phyloP scores from a whole-genome alignment of 2,113 vertebrate species.

The Talpa occidentalis region DNA sequence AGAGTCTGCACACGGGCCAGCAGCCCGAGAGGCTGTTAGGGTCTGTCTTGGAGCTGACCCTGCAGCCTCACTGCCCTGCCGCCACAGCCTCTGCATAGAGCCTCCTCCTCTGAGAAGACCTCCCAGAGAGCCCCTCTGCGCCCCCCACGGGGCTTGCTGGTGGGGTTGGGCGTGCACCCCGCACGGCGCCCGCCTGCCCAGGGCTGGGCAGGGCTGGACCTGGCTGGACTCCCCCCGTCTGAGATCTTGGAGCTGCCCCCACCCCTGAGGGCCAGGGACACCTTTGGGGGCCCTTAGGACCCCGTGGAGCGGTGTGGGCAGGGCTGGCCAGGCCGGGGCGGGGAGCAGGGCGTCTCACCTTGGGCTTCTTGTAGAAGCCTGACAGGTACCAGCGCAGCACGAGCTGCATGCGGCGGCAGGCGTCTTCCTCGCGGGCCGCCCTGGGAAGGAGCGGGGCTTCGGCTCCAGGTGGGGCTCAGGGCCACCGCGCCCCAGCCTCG shows the following conservation, averaged over 20 bases:
- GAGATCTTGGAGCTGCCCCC: no score
- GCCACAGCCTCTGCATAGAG: not conserved
- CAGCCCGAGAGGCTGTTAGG: not conserved
- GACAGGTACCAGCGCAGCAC: slow-evolving; percentile 96
- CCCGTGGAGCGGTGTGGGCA: rapidly evolving
- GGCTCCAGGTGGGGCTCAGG: rapidly evolving
- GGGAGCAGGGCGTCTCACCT: slow-evolving; percentile 89
- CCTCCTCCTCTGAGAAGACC: not conserved
- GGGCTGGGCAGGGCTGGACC: no score
- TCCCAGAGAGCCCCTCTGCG: not conserved
- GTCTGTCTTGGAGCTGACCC: not conserved
- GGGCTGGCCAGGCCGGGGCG: rapidly evolving
- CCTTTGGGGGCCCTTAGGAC: rapidly evolving
- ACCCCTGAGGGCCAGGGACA: not conserved
- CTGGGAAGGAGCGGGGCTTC: slow-evolving; percentile 76
- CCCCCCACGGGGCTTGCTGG: rapidly evolving
- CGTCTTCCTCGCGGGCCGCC: slow-evolving; percentile 90
- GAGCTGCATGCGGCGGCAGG: slow-evolving; percentile 93
- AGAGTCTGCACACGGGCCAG: no score
- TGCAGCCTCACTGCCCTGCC: not conserved
- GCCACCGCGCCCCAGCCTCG: no score
- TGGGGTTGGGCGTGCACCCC: no score
- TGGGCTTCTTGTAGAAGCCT: slow-evolving; percentile 98
- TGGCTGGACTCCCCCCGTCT: no score
- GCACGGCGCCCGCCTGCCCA: no score